Conservation (phyloP, 2,888 invertebrate genomes). For the Odiellus spinosus region DNA sequence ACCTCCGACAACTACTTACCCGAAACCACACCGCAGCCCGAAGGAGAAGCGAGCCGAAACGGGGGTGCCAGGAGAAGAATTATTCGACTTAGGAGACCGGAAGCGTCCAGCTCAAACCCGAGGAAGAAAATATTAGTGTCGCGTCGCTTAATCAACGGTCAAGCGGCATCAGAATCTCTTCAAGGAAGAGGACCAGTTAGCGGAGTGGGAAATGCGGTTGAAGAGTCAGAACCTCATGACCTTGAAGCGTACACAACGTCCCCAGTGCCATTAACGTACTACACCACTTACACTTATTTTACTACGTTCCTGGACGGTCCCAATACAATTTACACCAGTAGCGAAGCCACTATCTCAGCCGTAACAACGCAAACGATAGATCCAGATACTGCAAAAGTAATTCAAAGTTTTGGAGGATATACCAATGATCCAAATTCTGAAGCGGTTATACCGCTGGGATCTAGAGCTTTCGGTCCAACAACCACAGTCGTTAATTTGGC, state of each 20-base stretch:
- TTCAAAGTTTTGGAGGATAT: slow-evolving; percentile 10
- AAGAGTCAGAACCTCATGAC: not conserved
- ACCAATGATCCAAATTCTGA: slow-evolving; percentile 4
- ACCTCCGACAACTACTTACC: not conserved
- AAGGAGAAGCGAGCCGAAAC: not conserved
- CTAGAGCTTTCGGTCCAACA: slow-evolving; percentile 12
- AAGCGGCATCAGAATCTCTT: slow-evolving; percentile 1
- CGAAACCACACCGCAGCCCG: not conserved
- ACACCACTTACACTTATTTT: slow-evolving; percentile 20
- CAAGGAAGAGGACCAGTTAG: slow-evolving; percentile 12
- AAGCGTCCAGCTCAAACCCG: not conserved
- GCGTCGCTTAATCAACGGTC: too few species aligned
- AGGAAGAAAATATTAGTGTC: too few species aligned
- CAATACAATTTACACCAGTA: slow-evolving; percentile 18
- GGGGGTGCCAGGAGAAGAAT: slow-evolving; percentile 4
- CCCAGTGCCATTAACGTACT: slow-evolving; percentile 19
- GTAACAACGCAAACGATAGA: slow-evolving; percentile 15
- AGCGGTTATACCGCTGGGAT: slow-evolving; percentile 10
- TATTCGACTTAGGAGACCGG: slow-evolving; percentile 9
- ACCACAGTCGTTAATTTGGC: slow-evolving; percentile 20
- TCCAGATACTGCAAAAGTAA: slow-evolving; percentile 9
- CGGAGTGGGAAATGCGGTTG: not conserved
- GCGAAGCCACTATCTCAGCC: slow-evolving; percentile 17
- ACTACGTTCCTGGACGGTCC: slow-evolving; percentile 21
- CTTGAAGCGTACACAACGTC: too few species aligned